These are phyloP conservation scores for Enteromius thamalakanensis DNA, from an alignment of 2,797 vertebrate species.

Conservation along the genomic window DNA sequence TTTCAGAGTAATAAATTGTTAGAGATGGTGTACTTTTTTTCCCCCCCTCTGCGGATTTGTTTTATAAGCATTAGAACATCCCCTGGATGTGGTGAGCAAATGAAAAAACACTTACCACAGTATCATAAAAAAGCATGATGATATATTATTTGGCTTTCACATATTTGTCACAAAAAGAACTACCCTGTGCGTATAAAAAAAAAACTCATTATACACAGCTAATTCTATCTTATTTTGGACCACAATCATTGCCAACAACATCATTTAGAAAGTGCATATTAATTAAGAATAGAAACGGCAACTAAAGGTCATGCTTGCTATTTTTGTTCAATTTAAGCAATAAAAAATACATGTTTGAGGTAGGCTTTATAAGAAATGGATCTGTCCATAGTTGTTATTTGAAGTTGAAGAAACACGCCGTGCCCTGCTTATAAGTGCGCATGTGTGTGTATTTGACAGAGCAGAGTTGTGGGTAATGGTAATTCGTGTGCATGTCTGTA, in stretches of 20 bases:
- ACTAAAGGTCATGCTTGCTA: not conserved
- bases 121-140: not conserved
- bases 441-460: constrained; percentile 52
- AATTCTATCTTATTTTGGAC: too few species aligned
- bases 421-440: not conserved
- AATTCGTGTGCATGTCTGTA: constrained; percentile 35
- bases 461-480: constrained; percentile 56
- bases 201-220: not conserved
- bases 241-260: not conserved
- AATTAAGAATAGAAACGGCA: not conserved
- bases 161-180: not conserved
- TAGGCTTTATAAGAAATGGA: not conserved
- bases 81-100: not conserved
- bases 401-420: not conserved
- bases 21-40: not conserved
- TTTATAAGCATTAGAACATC: not conserved
- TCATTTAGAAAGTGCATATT: not conserved
- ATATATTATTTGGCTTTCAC: not conserved
- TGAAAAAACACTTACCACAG: not conserved
- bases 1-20: constrained; percentile 52
- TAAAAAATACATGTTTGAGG: not conserved
- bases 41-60: not conserved
- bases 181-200: not conserved
- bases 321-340: not conserved
- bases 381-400: not conserved